These are phyloP conservation scores for Cavia porcellus DNA, from an alignment of 2,113 vertebrate genomes.

Conservation along the genomic window DNA sequence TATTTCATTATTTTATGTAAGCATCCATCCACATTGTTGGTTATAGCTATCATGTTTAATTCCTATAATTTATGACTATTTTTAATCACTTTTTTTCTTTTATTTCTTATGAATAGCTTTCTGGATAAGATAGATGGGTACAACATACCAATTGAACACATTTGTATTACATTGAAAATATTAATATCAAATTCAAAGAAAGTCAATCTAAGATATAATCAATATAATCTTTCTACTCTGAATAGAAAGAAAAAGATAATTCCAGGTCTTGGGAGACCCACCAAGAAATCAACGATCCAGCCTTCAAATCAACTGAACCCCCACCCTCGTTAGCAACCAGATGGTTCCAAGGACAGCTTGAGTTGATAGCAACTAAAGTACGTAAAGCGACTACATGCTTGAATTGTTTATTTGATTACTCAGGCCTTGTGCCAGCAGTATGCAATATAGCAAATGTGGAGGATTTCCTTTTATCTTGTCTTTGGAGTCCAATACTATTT, in stretches of 20 bases:
- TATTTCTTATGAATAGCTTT: conserved; percentile 5
- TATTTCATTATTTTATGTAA: neutral
- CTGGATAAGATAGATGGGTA: neutral
- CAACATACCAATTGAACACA: neutral
- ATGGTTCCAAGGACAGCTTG: too few species aligned
- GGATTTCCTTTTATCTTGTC: too few species aligned
- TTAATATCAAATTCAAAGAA: conserved; percentile 29
- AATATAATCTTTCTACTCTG: neutral
- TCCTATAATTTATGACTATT: neutral
- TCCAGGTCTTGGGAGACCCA: too few species aligned
- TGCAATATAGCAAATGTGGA: too few species aligned
- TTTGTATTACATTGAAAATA: neutral
- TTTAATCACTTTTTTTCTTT: neutral
- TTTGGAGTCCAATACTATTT: too few species aligned
- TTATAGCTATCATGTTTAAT: neutral
- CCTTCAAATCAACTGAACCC: too few species aligned
- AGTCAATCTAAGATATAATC: neutral
- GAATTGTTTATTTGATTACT: too few species aligned
- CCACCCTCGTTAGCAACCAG: too few species aligned
- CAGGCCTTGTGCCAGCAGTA: too few species aligned
- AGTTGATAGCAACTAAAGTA: too few species aligned
- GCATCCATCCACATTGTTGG: neutral
- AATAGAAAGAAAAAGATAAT: neutral
- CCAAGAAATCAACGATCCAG: too few species aligned
- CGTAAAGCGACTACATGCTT: too few species aligned